phyloP scores from a whole-genome alignment of 2,888 invertebrate species.

The Corythucha ciliata region DNA sequence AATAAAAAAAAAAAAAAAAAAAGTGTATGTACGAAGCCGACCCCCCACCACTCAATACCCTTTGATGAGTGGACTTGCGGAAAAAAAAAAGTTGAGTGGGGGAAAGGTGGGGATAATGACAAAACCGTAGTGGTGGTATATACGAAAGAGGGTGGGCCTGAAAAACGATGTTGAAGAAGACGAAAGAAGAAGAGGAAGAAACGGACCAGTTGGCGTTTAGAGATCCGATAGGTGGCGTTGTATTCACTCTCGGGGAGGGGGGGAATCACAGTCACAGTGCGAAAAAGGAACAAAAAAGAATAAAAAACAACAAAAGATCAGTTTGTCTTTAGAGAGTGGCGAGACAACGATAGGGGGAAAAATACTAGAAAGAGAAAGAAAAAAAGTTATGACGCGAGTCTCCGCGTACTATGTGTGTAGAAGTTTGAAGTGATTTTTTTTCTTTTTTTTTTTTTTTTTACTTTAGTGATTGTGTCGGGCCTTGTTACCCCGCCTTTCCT shows the following conservation, averaged over 20 bases:
- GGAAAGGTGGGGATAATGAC: slow-evolving; percentile 18
- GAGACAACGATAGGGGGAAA: slow-evolving; percentile 19
- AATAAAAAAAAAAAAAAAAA: too few species aligned
- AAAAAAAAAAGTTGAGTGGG: too few species aligned
- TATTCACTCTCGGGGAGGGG: slow-evolving; percentile 11
- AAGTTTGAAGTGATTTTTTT: background rate
- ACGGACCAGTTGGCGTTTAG: background rate
- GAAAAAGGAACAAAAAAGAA: slow-evolving; percentile 10
- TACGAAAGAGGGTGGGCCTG: background rate
- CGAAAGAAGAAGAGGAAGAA: background rate
- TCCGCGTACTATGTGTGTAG: slow-evolving; percentile 9
- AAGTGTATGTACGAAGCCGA: too few species aligned
- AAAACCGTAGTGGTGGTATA: background rate
- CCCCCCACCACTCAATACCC: too few species aligned
- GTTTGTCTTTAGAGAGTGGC: slow-evolving; percentile 21
- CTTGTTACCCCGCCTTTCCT: background rate
- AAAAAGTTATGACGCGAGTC: background rate
- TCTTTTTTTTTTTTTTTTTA: background rate
- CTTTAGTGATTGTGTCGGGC: background rate
- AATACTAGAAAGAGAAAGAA: background rate
- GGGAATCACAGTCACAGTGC: slow-evolving; percentile 14
- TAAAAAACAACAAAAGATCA: slow-evolving; percentile 21
- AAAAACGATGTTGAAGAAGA: background rate
- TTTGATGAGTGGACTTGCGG: too few species aligned
- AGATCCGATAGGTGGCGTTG: background rate